Evolutionary conservation across 2,797 vertebrate genomes (phyloP).

Genomic region (Agapornis canus): DNA sequence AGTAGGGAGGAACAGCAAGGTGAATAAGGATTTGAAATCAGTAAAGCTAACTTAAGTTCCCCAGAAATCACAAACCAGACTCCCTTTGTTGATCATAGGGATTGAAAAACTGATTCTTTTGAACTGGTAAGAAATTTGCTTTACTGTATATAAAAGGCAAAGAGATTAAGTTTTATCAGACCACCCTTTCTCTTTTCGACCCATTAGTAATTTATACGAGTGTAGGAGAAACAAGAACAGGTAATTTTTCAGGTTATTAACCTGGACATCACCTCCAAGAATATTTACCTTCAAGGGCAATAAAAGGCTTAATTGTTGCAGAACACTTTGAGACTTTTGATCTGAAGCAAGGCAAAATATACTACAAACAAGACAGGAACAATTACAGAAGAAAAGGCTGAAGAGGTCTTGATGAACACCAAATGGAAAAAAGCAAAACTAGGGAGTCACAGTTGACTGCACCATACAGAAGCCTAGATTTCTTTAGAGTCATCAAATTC

Average conservation of each 20-base stretch:
- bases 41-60: background rate
- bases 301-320: slow-evolving; percentile 21
- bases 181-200: background rate
- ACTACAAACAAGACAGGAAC: background rate
- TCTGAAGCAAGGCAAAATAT: background rate
- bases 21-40: background rate
- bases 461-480: background rate
- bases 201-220: background rate
- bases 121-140: background rate
- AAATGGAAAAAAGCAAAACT: background rate
- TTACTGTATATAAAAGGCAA: background rate
- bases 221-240: background rate
- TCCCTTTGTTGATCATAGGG: background rate
- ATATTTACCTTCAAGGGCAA: slow-evolving; percentile 9
- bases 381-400: background rate
- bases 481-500: background rate
- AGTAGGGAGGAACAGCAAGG: background rate
- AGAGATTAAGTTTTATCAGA: background rate
- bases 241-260: slow-evolving; percentile 41
- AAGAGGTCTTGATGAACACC: background rate
- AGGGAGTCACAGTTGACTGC: background rate
- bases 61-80: background rate
- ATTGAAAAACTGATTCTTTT: background rate
- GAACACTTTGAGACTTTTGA: background rate
- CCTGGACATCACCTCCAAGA: background rate